These are phyloP conservation scores for Bradypodion ventrale DNA, from an alignment of 2,797 vertebrate genomes.

Conservation along the genomic window DNA sequence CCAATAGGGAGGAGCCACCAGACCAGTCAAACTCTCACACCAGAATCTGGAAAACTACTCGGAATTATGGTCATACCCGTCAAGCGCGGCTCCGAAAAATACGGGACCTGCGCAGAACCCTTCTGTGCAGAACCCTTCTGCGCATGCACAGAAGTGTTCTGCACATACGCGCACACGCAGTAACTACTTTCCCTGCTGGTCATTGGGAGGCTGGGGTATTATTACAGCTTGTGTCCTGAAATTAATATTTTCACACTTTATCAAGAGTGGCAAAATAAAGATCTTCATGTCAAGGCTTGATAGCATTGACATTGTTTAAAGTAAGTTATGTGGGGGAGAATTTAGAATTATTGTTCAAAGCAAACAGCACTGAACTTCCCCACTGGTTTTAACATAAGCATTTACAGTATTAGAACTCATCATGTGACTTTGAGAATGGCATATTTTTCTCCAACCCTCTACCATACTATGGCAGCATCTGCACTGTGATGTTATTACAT, in stretches of 20 bases:
- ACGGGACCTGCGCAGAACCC: too few relatives aligned
- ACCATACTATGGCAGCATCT: accelerated
- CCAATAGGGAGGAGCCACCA: background rate
- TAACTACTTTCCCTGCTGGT: too few relatives aligned
- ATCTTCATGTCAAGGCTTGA: background rate
- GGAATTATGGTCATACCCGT: too few relatives aligned
- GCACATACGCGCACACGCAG: too few relatives aligned
- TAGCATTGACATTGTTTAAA: background rate
- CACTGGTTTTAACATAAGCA: background rate
- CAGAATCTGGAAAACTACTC: background rate
- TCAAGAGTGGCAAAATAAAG: background rate
- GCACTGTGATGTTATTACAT: background rate
- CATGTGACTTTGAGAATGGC: background rate
- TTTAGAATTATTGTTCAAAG: background rate
- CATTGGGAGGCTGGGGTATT: too few relatives aligned
- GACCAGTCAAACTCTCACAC: background rate
- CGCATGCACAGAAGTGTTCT: too few relatives aligned
- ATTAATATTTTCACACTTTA: too few relatives aligned
- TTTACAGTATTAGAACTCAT: background rate
- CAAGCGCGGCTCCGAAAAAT: too few relatives aligned
- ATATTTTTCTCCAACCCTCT: background rate
- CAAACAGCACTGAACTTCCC: accelerated
- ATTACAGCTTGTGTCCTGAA: too few relatives aligned
- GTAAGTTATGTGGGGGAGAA: slow-evolving; percentile 20
- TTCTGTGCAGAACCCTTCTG: too few relatives aligned